Percentiles rank a stretch among this genome's conserved stretches.
phyloP scores from a whole-genome alignment of 2,113 vertebrate species.

The Rhipidura dahli region DNA sequence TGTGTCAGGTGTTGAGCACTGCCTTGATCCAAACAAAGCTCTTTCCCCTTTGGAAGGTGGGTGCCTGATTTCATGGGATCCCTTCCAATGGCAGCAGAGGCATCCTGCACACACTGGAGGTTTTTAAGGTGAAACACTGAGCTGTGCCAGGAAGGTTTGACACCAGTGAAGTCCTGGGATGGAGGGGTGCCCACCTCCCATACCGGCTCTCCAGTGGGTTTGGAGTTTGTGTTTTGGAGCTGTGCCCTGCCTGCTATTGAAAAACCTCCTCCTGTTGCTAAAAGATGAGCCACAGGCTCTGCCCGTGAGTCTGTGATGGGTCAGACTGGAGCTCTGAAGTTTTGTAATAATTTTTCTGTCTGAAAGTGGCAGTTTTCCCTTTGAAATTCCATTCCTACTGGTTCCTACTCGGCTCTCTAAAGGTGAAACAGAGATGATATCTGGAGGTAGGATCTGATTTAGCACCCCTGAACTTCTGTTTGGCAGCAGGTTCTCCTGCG shows the following conservation, averaged over 20 bases:
- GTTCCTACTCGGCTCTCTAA: not conserved
- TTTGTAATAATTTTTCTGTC: not conserved
- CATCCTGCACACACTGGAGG: not conserved
- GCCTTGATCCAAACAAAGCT: not conserved
- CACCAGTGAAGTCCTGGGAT: not conserved
- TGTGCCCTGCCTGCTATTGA: not conserved
- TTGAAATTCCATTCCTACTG: not conserved
- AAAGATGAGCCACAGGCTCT: not conserved
- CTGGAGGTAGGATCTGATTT: not conserved
- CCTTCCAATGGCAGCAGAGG: not conserved
- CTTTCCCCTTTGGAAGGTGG: not conserved
- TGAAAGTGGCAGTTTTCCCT: not conserved
- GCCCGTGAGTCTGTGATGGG: not conserved
- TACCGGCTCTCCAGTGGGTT: not conserved
- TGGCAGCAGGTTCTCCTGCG: not conserved
- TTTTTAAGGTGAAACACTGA: not conserved
- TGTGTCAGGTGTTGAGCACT: not conserved
- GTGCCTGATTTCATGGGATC: not conserved
- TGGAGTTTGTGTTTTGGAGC: not conserved
- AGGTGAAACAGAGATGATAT: not conserved
- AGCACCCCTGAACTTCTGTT: not conserved
- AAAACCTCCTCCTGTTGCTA: not conserved
- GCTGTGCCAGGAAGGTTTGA: not conserved
- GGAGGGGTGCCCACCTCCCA: not conserved
- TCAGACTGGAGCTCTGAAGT: not conserved